Evolutionary conservation across 53 echinoderm and acorn worm species (phyloP), one percentile per base, ranked within the genome.

Genomic region (Holothuria leucospilota): DNA sequence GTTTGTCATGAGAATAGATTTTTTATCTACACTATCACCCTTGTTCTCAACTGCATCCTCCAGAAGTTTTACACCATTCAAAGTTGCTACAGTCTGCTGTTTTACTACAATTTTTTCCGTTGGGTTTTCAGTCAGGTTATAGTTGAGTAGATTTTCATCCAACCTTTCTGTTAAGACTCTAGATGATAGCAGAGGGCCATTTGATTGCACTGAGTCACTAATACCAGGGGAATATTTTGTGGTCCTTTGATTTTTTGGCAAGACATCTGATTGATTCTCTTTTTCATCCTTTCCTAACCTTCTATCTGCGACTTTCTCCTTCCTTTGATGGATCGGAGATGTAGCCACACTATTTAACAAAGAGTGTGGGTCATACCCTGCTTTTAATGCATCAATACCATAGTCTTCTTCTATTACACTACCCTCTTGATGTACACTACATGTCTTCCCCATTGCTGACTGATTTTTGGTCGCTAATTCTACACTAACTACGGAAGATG

Each of bases 331-430:
- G 34, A n/a, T 62, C 5, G 60, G 61, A 59, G 80, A 61, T 15
- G 80, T 15, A 14, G 80, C 34, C 20, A 80, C 68, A 46, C 68
- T 64, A 40, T 83, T 83, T n/a, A 64, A 51, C 20, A 15, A 62
- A 25, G 61, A 12, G 20, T 79, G 51, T 40, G 46, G 68, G 68
- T 83, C 84, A 29, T 64, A 83, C 46, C 68, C 65, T 66, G 68
- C 51, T 64, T 83, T 67, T 53, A 66, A 66, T 25, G 30, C 84
- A 26, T 83, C 84, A 14, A 75, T 63, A 41, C 77, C 75, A 49
- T 86, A 73, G 62, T 63, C 75, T 25, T 86, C 86, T 51, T 74
- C 86, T 52, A 74, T 51, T 6, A 69, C 86, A 60, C 84, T 83
- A n/a, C 84, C 84, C 65, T 67, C 67, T 20, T 83, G 65, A 25